Conservation (phyloP, 2,888 invertebrate species). For the Drosophila borborema region DNA sequence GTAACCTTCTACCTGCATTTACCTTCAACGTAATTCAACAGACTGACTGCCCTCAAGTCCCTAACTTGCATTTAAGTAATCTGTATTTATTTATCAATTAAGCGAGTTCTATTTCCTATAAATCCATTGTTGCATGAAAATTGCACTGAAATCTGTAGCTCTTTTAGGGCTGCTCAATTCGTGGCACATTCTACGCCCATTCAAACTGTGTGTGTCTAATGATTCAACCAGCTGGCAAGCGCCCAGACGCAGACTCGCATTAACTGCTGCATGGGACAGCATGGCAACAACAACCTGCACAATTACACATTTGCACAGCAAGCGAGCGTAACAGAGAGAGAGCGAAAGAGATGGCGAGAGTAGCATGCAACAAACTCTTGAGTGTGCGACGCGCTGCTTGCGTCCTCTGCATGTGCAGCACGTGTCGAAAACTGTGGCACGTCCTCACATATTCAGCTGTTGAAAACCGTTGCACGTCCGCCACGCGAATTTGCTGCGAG, state of each 20-base stretch:
- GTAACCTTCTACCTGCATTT: no score
- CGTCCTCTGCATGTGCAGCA: conserved; percentile 70
- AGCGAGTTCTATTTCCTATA: neutral
- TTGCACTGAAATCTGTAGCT: neutral
- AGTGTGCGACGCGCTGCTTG: conserved; percentile 28
- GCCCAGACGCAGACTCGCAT: conserved; percentile 29
- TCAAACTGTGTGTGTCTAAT: conserved; percentile 33
- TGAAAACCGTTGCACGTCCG: conserved; percentile 79
- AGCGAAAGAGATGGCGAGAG: neutral
- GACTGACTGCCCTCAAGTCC: no score
- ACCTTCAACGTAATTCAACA: no score
- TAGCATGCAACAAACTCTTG: conserved; percentile 45
- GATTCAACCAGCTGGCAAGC: conserved; percentile 59
- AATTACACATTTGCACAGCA: conserved; percentile 20
- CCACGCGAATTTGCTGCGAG: conserved; percentile 70
- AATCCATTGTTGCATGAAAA: neutral
- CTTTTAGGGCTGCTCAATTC: neutral
- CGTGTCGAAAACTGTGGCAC: conserved; percentile 67
- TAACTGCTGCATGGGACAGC: conserved; percentile 9
- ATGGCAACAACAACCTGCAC: conserved; percentile 14
- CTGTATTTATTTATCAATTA: neutral
- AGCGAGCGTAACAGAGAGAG: neutral
- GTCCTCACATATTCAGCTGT: conserved; percentile 61
- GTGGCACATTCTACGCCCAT: conserved; percentile 5
- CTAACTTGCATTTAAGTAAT: neutral